These are phyloP conservation scores for Cacoxenus indagator DNA, from an alignment of 2,888 invertebrate genomes.

Conservation along the genomic window DNA sequence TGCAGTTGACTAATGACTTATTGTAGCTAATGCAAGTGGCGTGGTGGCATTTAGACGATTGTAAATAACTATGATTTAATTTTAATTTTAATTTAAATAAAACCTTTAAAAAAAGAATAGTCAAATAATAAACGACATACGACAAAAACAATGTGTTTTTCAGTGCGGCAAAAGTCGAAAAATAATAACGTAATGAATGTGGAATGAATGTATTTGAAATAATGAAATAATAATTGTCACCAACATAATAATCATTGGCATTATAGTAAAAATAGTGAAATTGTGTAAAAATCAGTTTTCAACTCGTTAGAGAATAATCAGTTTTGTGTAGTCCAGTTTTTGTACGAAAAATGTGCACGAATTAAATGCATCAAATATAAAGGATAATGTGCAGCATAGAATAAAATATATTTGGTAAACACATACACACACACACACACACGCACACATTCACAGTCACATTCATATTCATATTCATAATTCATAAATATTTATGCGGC, in stretches of 20 bases:
- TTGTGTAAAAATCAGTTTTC: neutral
- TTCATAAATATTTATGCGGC: constrained; percentile 16
- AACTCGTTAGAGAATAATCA: too few relatives aligned
- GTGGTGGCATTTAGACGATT: neutral
- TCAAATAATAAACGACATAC: too few relatives aligned
- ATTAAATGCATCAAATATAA: neutral
- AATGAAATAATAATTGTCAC: neutral
- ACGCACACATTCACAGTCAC: neutral
- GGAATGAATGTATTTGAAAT: neutral
- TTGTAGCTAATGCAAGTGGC: neutral
- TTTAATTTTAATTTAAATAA: neutral
- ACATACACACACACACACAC: neutral
- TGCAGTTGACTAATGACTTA: too few relatives aligned
- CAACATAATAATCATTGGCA: too few relatives aligned
- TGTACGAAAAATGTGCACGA: neutral
- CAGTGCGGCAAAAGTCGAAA: neutral
- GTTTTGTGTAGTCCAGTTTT: neutral
- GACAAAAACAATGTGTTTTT: neutral
- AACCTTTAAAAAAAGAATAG: neutral
- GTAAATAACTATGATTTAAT: neutral
- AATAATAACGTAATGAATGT: neutral
- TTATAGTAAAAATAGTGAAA: neutral
- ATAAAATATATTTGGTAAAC: neutral
- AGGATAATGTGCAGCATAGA: neutral
- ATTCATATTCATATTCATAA: neutral